These are phyloP conservation scores for Misgurnus anguillicaudatus DNA, from an alignment of 2,113 vertebrate species.

Conservation along the genomic window DNA sequence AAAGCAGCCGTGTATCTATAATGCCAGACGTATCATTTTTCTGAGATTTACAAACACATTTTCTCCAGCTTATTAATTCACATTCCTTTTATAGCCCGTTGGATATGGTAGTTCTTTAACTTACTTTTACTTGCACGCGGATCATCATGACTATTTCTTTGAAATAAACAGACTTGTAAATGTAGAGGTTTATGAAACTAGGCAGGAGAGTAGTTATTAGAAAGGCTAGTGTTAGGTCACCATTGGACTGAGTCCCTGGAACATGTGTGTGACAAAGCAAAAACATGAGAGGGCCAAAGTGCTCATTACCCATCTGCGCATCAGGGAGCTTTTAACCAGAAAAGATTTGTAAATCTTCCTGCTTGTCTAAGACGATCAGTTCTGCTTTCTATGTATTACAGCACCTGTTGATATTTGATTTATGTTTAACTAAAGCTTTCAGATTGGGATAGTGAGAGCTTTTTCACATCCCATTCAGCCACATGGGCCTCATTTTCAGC, in stretches of 20 bases:
- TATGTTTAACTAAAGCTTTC: constrained; percentile 38
- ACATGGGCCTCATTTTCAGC: constrained; percentile 19
- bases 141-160: constrained; percentile 27
- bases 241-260: constrained; percentile 52
- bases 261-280: constrained; percentile 54
- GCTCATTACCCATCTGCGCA: constrained; percentile 42
- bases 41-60: neutral
- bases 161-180: constrained; percentile 45
- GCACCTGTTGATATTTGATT: constrained; percentile 18
- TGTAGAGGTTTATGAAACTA: constrained; percentile 51
- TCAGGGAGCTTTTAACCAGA: constrained; percentile 38
- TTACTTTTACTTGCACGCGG: neutral
- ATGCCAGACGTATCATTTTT: neutral
- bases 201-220: constrained; percentile 48
- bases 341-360: constrained; percentile 19
- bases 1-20: constrained; percentile 9
- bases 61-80: neutral
- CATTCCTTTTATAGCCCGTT: neutral
- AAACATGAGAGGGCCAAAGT: constrained; percentile 46
- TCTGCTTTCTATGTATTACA: neutral
- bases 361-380: neutral
- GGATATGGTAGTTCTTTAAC: neutral
- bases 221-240: constrained; percentile 61
- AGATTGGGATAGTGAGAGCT: constrained; percentile 15
- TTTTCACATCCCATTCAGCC: neutral